phyloP scores from a whole-genome alignment of 2,888 invertebrate genomes.

The Stratiomys singularior region DNA sequence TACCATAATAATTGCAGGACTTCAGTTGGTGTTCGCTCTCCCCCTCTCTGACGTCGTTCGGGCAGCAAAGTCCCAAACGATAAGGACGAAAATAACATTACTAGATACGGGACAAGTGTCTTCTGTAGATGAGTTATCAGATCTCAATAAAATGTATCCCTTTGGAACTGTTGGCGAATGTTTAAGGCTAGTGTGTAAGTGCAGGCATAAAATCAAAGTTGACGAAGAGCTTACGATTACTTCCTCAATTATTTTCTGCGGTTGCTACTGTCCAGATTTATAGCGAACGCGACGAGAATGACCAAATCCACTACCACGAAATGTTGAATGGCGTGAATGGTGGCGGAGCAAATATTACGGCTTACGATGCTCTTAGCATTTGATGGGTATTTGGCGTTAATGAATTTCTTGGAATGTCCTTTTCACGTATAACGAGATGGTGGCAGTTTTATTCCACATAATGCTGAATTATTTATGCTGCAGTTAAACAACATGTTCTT shows the following conservation, averaged over 20 bases:
- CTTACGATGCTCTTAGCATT: no score
- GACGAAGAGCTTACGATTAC: constrained; percentile 17
- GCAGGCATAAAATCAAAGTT: constrained; percentile 16
- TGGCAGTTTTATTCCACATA: no score
- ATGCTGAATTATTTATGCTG: no score
- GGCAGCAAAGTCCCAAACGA: constrained; percentile 40
- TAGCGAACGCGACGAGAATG: constrained; percentile 30
- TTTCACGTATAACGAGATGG: not conserved
- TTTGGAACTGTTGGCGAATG: not conserved
- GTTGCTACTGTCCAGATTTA: constrained; percentile 23
- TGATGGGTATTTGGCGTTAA: no score
- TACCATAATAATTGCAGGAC: not conserved
- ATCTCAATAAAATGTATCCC: constrained; percentile 21
- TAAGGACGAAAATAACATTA: constrained; percentile 31
- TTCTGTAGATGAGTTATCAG: constrained; percentile 6
- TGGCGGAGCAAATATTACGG: no score
- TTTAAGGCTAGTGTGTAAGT: not conserved
- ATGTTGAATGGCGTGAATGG: no score
- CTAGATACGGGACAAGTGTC: constrained; percentile 14
- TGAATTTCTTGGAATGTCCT: not conserved
- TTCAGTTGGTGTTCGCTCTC: constrained; percentile 12
- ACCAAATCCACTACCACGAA: not conserved
- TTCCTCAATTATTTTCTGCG: constrained; percentile 42
- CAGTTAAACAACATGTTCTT: no score
- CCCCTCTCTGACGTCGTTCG: constrained; percentile 8